Base-by-base conservation (phyloP, 2,113 vertebrate species). In the Porphyrio hochstetteri region DNA sequence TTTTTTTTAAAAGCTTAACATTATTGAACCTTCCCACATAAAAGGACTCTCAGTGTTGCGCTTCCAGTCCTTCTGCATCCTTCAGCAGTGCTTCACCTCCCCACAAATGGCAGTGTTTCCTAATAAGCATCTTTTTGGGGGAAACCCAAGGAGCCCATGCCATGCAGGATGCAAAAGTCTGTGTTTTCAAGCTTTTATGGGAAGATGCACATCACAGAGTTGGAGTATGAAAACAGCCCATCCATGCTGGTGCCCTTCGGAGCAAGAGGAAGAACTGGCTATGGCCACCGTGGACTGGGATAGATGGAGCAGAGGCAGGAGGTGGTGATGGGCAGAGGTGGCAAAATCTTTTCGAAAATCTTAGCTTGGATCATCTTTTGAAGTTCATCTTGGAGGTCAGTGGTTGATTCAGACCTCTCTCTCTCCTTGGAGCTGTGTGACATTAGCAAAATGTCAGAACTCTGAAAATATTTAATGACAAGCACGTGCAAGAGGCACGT, bases 101-200 rank as follows among this genome's bases (percentile, higher is more conserved):
- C 38, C 57, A 52, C 44, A 63, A 70, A 7, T 8, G 12, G 36
- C 3, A 48, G 17, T 3, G 0, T 18, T 89, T 77, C 59, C 59
- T 5, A 46, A 36, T 4, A 46, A 63, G 12, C 27, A 14, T 8
- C 53, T 38, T 72, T 65, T 16, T 19, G 46, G 61, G 82, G 67
- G 61, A 40, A 75, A 18, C 12, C 15, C 1, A 2, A 44, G 48
- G 68, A 46, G 13, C 5, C 10, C 24, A 36, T 19, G 55, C 11
- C 0, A 1, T 0, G 0, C 8, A 36, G 65, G 59, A 83, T 64
- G 23, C 24, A 44, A 53, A 46, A 53, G 27, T 27, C 11, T 33
- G 10, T 9, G 24, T 25, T 48, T 35, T 11, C 40, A 29, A 56
- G 40, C 6, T 67, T 33, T 27, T 35, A 15, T 1, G 1, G 27